Evolutionary conservation across 2,888 invertebrate species (phyloP).

Genomic region (Caradrina clavipalpis): DNA sequence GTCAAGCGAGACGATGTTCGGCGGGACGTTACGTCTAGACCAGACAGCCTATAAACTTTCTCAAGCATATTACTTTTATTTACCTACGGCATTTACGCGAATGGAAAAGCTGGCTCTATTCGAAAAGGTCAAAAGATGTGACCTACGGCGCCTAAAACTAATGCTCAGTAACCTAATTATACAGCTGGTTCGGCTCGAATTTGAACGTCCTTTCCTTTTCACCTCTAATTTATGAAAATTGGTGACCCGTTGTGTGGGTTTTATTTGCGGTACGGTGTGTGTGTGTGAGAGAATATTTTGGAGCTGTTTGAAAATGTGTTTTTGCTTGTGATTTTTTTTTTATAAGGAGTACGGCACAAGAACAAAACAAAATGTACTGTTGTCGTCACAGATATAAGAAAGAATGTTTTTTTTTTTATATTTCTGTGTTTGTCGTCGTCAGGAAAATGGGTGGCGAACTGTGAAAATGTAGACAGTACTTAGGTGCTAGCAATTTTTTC

Average conservation of each 20-base stretch:
- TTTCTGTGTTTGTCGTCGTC: neutral
- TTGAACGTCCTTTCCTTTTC: constrained; percentile 25
- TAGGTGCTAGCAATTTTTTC: neutral
- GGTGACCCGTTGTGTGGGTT: constrained; percentile 9
- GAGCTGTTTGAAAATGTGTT: neutral
- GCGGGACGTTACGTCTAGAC: constrained; percentile 76
- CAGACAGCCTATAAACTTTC: constrained; percentile 74
- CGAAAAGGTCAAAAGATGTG: constrained; percentile 55
- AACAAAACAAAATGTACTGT: neutral
- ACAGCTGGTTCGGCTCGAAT: constrained; percentile 33
- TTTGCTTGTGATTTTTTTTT: too few relatives aligned
- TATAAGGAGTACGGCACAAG: neutral
- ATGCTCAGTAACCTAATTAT: constrained; percentile 43
- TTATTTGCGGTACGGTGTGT: constrained; percentile 18
- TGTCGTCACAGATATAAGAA: too few relatives aligned
- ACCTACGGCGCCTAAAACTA: constrained; percentile 54
- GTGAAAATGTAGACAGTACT: too few relatives aligned
- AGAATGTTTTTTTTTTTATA: too few relatives aligned
- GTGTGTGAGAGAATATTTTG: neutral
- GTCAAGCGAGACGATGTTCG: constrained; percentile 59
- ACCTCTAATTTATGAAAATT: constrained; percentile 39
- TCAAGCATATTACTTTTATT: constrained; percentile 70
- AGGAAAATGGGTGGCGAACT: neutral
- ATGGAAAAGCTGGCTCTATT: constrained; percentile 62
- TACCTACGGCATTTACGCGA: constrained; percentile 61